A percentile compares a stretch with the other conserved stretches of the same genome.
These are phyloP conservation scores for Botrylloides violaceus DNA, from an alignment of 23 tunicate genomes.

Conservation along the genomic window DNA sequence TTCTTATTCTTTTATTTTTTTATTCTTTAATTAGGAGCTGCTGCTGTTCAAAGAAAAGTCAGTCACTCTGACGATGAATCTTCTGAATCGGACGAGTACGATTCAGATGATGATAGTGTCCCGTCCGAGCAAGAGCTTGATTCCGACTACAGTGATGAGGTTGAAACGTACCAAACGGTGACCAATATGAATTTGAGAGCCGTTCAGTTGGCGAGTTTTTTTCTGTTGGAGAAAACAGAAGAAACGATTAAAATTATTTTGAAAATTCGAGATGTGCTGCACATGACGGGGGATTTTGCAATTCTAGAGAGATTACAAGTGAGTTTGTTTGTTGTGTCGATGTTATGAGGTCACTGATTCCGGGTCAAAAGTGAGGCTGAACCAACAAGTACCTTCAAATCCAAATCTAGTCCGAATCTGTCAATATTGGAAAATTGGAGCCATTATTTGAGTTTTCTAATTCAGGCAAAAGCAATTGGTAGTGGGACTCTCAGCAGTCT, in stretches of 20 bases:
- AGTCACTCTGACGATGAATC: background rate
- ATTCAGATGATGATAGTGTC: conserved; percentile 2
- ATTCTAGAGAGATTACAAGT: conserved; percentile 9
- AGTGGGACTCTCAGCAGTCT: background rate
- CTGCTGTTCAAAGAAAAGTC: no score
- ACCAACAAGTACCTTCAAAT: background rate
- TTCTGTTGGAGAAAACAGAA: conserved; percentile 15
- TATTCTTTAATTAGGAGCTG: no score
- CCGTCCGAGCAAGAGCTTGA: background rate
- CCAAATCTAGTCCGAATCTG: background rate
- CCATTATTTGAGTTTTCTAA: background rate
- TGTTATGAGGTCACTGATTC: no score
- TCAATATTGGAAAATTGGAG: background rate
- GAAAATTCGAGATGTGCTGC: background rate
- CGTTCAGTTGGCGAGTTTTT: conserved; percentile 12
- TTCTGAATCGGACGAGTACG: background rate
- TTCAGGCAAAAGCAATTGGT: background rate
- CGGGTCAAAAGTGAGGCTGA: background rate
- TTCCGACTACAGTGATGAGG: background rate
- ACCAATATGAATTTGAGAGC: conserved; percentile 1
- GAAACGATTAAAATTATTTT: conserved; percentile 12
- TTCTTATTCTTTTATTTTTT: no score
- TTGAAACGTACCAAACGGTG: background rate
- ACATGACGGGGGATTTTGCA: conserved; percentile 3
- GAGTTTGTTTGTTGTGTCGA: background rate